Conservation (phyloP, 2,797 vertebrate genomes). For the Pempheris klunzingeri region DNA sequence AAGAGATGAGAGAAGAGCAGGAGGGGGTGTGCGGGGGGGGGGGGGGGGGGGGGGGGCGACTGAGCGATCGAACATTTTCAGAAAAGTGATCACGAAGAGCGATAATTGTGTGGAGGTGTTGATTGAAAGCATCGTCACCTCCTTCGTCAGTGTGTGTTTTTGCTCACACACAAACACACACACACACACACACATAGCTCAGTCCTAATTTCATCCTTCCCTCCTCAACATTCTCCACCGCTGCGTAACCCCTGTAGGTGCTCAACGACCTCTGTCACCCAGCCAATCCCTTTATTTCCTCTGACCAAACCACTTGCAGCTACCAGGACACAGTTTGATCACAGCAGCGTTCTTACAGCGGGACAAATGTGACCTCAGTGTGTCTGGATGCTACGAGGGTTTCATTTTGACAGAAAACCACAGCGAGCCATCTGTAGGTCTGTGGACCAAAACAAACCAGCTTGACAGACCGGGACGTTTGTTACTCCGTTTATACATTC, state of each 20-base stretch:
- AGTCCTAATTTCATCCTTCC: not conserved
- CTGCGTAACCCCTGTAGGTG: conserved; percentile 9
- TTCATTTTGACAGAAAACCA: conserved; percentile 6
- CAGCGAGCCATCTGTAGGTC: not conserved
- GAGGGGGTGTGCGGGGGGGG: too few species aligned
- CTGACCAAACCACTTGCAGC: conserved; percentile 12
- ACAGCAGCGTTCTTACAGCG: not conserved
- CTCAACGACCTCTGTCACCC: conserved; percentile 11
- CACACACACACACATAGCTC: not conserved
- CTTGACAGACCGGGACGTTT: not conserved
- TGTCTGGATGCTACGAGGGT: not conserved
- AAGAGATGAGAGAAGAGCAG: conserved; percentile 1
- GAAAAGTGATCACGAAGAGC: conserved; percentile 6
- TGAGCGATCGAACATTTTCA: conserved; percentile 7
- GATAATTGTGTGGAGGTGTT: conserved; percentile 2
- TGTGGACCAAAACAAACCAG: not conserved
- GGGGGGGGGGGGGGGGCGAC: not conserved
- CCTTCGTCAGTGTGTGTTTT: not conserved
- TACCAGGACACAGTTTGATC: conserved; percentile 16
- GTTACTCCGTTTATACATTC: too few species aligned
- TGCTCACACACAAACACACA: not conserved
- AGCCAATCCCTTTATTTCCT: conserved; percentile 4
- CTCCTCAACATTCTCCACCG: conserved; percentile 19
- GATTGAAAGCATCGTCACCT: not conserved
- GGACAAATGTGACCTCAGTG: conserved; percentile 18